Evolutionary conservation across 2,113 vertebrate genomes (phyloP).

Genomic region (Cryptomyrus ogoouensis): DNA sequence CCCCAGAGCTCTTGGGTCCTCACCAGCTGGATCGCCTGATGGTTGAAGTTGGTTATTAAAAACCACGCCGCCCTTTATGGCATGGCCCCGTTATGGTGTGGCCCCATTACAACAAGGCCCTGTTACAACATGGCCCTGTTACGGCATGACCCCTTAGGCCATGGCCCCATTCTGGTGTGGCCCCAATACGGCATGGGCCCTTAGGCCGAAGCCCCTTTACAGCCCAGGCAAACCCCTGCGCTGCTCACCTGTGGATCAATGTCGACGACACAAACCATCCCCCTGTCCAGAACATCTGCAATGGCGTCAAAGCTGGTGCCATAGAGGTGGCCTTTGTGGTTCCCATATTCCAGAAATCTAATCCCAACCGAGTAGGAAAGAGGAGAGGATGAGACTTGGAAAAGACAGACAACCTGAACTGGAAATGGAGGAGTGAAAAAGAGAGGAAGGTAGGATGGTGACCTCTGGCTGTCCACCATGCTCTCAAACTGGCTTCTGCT

Average conservation of each 20-base stretch:
- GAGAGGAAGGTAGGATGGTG: neutral
- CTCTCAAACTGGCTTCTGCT: slow-evolving; percentile 81
- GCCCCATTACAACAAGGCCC: neutral
- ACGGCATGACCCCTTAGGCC: neutral
- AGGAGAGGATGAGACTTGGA: neutral
- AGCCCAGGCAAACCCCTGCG: neutral
- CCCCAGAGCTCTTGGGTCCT: slow-evolving; percentile 79
- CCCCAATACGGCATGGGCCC: neutral
- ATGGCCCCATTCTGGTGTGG: neutral
- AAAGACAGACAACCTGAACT: neutral
- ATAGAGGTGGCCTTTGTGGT: slow-evolving; percentile 82
- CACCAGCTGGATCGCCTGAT: slow-evolving; percentile 73
- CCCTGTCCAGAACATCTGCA: slow-evolving; percentile 65
- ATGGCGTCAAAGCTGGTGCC: slow-evolving; percentile 81
- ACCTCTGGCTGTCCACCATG: slow-evolving; percentile 84
- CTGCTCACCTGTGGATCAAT: slow-evolving; percentile 75
- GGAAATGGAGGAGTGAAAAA: neutral
- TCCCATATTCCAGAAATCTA: slow-evolving; percentile 87
- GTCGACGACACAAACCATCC: slow-evolving; percentile 85
- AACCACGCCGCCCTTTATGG: neutral
- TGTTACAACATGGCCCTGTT: neutral
- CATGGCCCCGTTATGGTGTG: neutral
- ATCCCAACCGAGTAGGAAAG: neutral
- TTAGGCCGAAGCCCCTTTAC: too few species aligned
- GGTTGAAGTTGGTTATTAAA: neutral